Evolutionary conservation across 2,797 vertebrate species (phyloP).

Genomic region (Periparus ater): DNA sequence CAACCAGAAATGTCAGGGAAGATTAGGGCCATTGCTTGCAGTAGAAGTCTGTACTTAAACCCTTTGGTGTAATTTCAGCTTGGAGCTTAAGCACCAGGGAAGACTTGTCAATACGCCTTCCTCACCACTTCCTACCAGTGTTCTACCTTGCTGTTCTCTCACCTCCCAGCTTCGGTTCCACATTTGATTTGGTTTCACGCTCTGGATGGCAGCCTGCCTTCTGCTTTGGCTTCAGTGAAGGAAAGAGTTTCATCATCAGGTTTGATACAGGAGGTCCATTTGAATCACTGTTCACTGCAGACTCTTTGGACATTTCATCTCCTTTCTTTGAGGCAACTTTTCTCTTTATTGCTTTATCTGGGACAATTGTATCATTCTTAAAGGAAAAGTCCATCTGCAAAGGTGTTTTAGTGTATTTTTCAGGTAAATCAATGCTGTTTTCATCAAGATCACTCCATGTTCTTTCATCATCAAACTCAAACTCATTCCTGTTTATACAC

Average conservation of each 20-base stretch:
- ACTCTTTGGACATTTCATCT: slow-evolving; percentile 45
- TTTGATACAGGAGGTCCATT: slow-evolving; percentile 81
- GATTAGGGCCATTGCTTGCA: neutral
- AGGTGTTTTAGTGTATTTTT: slow-evolving; percentile 20
- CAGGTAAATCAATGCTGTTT: slow-evolving; percentile 46
- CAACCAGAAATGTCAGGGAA: neutral
- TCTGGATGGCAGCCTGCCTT: slow-evolving; percentile 63
- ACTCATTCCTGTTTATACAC: slow-evolving; percentile 1
- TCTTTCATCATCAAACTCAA: slow-evolving; percentile 92
- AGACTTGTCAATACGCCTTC: neutral
- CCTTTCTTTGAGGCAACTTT: slow-evolving; percentile 82
- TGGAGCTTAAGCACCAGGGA: neutral
- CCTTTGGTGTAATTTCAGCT: neutral
- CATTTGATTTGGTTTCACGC: slow-evolving; percentile 26
- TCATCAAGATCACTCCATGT: slow-evolving; percentile 91
- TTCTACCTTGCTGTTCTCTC: slow-evolving; percentile 9
- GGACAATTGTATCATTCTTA: slow-evolving; percentile 25
- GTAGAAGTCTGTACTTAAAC: neutral
- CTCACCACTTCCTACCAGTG: neutral
- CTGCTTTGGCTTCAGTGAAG: slow-evolving; percentile 84
- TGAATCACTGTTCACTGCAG: slow-evolving; percentile 9
- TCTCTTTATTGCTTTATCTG: slow-evolving; percentile 79
- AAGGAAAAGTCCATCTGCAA: neutral
- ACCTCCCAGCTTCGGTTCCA: slow-evolving; percentile 62
- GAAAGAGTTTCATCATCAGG: slow-evolving; percentile 89